Evolutionary conservation across 1,140 invertebrate genomes (phyloP).

Genomic region (Pseudomyrmex cubaensis): DNA sequence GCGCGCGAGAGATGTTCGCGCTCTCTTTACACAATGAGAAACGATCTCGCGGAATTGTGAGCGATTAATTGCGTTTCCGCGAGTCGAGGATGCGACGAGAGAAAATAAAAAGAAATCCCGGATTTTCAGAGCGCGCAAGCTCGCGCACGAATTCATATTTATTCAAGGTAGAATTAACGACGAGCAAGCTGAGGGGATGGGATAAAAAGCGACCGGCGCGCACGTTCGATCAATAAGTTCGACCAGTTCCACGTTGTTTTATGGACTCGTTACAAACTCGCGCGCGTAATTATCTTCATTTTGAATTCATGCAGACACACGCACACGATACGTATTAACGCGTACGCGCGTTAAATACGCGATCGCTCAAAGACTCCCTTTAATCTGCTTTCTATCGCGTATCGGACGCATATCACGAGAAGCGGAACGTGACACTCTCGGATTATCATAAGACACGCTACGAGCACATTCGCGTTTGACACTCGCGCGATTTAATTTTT

Average conservation of each 20-base stretch:
- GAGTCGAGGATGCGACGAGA: constrained; percentile 16
- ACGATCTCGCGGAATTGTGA: constrained; percentile 51
- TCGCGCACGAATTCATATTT: constrained; percentile 59
- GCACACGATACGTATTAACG: not conserved
- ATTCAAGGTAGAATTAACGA: constrained; percentile 64
- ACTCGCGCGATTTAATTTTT: constrained; percentile 46
- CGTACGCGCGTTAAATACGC: not conserved
- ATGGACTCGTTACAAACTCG: constrained; percentile 76
- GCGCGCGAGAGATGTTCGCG: not conserved
- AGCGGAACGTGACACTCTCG: constrained; percentile 34
- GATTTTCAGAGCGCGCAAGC: constrained; percentile 20
- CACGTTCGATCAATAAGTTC: constrained; percentile 75
- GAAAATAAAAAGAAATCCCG: constrained; percentile 44
- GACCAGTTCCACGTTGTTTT: constrained; percentile 72
- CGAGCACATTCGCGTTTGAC: constrained; percentile 11
- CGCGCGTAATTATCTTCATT: constrained; percentile 72
- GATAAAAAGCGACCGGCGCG: constrained; percentile 66
- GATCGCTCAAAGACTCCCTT: constrained; percentile 50
- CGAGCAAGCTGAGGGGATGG: constrained; percentile 42
- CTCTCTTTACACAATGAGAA: constrained; percentile 33
- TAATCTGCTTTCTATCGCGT: constrained; percentile 64
- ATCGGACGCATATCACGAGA: constrained; percentile 44
- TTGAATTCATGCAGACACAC: constrained; percentile 60
- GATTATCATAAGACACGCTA: constrained; percentile 36
- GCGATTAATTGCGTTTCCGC: constrained; percentile 52